phyloP scores from a whole-genome alignment of 2,888 invertebrate genomes.

The Phengaris alcon region DNA sequence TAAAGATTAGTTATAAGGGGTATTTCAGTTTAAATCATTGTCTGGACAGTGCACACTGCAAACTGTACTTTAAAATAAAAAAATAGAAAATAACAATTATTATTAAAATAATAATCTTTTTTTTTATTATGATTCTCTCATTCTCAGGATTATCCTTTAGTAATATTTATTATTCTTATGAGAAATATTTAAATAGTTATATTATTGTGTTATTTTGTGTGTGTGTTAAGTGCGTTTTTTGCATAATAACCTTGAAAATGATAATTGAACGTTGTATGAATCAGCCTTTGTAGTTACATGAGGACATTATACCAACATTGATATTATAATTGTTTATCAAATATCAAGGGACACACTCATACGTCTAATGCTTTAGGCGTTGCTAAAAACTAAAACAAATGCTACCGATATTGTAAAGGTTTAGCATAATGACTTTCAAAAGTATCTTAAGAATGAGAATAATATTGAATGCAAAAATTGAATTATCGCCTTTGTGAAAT shows the following conservation, averaged over 20 bases:
- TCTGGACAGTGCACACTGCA: not conserved
- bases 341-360: not conserved
- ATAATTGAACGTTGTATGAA: not conserved
- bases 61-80: not conserved
- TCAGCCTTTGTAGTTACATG: not conserved
- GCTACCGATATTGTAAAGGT: too few species aligned
- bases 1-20: not conserved
- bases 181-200: conserved; percentile 8
- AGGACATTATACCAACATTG: not conserved
- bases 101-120: not conserved
- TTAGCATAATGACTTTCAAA: too few species aligned
- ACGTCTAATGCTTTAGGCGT: not conserved
- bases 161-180: conserved; percentile 12
- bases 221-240: not conserved
- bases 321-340: not conserved
- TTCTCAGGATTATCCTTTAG: conserved; percentile 4
- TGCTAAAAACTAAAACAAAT: not conserved
- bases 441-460: too few species aligned
- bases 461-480: too few species aligned
- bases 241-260: not conserved
- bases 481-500: too few species aligned
- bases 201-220: not conserved
- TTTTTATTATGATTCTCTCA: not conserved
- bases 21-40: not conserved
- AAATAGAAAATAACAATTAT: not conserved